These are phyloP conservation scores for Pristionchus japonicus DNA, from an alignment of 2,888 invertebrate species.

Conservation along the genomic window DNA sequence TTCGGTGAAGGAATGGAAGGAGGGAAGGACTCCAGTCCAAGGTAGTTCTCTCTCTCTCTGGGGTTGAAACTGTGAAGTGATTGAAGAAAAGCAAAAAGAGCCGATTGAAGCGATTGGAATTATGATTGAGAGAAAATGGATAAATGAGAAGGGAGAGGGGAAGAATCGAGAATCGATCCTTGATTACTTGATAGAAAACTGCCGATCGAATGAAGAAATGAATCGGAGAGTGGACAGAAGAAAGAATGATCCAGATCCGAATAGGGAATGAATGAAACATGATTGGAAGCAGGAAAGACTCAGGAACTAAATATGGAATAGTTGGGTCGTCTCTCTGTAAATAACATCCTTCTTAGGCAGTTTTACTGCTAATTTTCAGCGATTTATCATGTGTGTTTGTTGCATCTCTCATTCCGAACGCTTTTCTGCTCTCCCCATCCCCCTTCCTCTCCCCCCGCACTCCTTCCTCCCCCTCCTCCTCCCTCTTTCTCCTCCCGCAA, in stretches of 20 bases:
- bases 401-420: slow-evolving; percentile 4
- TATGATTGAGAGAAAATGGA: slow-evolving; percentile 20
- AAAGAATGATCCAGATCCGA: background rate
- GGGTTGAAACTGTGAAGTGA: background rate
- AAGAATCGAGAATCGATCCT: background rate
- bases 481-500: background rate
- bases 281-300: no score
- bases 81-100: background rate
- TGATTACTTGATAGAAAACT: background rate
- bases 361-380: background rate
- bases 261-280: background rate
- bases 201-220: background rate
- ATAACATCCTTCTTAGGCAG: background rate
- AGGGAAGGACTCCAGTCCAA: background rate
- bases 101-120: slow-evolving; percentile 7
- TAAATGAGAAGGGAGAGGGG: background rate
- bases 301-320: no score
- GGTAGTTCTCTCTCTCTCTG: background rate
- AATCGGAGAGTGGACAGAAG: background rate
- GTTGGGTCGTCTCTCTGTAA: background rate
- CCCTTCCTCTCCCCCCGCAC: background rate
- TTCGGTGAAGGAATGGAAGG: slow-evolving; percentile 26
- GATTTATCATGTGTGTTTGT: background rate
- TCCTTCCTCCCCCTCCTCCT: background rate
- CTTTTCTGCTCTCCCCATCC: background rate